Evolutionary conservation across 2,888 invertebrate species (phyloP).

Genomic region (Eucera pruinosa): DNA sequence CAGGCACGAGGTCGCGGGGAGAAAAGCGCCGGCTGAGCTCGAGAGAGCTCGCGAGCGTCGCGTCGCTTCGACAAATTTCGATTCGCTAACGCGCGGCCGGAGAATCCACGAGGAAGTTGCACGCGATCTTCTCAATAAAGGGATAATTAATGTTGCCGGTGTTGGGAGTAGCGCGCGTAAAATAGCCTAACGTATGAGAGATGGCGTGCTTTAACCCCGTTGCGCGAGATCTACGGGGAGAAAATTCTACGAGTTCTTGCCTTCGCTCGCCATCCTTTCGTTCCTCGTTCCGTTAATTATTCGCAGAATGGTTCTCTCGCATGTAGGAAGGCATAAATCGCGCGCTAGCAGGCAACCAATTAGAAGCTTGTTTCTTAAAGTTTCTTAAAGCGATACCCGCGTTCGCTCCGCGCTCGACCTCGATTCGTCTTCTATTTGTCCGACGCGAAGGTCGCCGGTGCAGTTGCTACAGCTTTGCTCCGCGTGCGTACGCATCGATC

Average conservation of each 20-base stretch:
- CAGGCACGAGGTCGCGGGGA: no score
- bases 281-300: constrained; percentile 64
- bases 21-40: no score
- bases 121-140: constrained; percentile 45
- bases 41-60: background rate
- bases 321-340: constrained; percentile 68
- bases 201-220: constrained; percentile 34
- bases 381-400: background rate
- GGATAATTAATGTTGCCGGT: constrained; percentile 39
- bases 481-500: background rate
- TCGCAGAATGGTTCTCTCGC: constrained; percentile 58
- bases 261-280: background rate
- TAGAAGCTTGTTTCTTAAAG: constrained; percentile 26
- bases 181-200: constrained; percentile 28
- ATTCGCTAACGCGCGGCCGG: constrained; percentile 10
- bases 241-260: constrained; percentile 27
- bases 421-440: constrained; percentile 16
- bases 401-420: constrained; percentile 2
- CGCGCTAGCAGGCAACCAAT: constrained; percentile 10
- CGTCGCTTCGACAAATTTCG: background rate
- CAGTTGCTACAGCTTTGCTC: background rate
- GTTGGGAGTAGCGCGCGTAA: constrained; percentile 9
- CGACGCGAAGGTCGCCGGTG: constrained; percentile 1
- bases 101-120: constrained; percentile 17
- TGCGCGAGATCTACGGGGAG: constrained; percentile 5